Base-by-base conservation (phyloP, 2,888 invertebrate genomes). In the Synergus laeviventris region DNA sequence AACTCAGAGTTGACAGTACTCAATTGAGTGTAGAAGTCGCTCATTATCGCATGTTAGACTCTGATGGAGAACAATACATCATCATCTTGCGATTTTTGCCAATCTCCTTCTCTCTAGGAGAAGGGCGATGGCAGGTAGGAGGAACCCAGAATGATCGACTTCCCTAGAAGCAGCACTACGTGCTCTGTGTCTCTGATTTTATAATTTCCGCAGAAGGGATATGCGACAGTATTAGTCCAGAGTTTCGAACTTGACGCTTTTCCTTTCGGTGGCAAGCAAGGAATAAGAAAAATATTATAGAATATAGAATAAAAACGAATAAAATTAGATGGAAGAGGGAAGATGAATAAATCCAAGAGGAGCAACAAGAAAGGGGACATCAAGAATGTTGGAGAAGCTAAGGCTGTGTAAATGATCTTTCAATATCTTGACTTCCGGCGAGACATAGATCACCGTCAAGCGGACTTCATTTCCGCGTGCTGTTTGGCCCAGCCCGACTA, bases 101-200 rank as follows among this genome's bases (percentile, higher is more conserved):
- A 49, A 31, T 49, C 49, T 70, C 31, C 31, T 45, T 49, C 18
- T 56, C 21, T 21, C 21, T 21, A 24, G 12, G 66, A 66, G 16
- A 45, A 66, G 42, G 66, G 24, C 8, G 42, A 66, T 70, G 42
- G 31, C 31, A 49, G 45, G 31, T 24, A 31, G 24, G 70, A 49
- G 49, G 70, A 70, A 70, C 16, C 24, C 49, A 56, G 49, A 49
- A 31, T n/a, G 31, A 56, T 56, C n/a, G 56, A 56, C 56, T 21
- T 56, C 21, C 56, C 9, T 12, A 24, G 21, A 24, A 21, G 56
- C 56, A 56, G 75, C 74, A n/a, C 73, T 90, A 91, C 91, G 91
- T 91, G 91, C 88, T 81, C 87, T 86, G 91, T 87, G 89, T 91
- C 86, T 89, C 87, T 90, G 90, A 91, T 91, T 91, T 91, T 89